phyloP scores from a whole-genome alignment of 2,888 invertebrate species.

The Trachelus tabidus region DNA sequence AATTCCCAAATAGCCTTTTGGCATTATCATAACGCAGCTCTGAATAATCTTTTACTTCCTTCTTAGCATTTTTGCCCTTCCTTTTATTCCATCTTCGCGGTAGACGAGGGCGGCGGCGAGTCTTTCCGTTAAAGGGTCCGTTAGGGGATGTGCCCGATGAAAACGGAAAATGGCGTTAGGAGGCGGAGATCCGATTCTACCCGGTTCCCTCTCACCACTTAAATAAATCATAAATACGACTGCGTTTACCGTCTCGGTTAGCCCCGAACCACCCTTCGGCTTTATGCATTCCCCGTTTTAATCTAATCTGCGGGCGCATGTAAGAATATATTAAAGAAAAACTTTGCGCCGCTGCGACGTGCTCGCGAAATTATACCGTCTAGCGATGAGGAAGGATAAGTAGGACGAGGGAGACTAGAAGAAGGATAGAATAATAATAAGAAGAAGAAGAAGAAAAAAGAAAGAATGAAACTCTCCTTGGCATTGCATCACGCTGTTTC shows the following conservation, averaged over 20 bases:
- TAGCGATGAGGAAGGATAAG: constrained; percentile 27
- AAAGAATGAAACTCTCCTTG: background rate
- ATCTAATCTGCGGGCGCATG: constrained; percentile 63
- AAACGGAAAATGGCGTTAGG: constrained; percentile 7
- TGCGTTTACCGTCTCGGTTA: constrained; percentile 39
- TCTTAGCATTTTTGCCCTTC: constrained; percentile 30
- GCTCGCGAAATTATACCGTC: constrained; percentile 58
- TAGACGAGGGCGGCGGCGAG: too few relatives aligned
- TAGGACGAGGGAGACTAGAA: constrained; percentile 25
- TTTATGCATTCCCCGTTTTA: constrained; percentile 62
- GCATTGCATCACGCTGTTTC: background rate
- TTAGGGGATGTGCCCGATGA: background rate
- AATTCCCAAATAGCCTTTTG: constrained; percentile 37
- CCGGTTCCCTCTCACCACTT: constrained; percentile 43
- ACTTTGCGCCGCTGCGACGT: constrained; percentile 53
- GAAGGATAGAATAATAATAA: constrained; percentile 7
- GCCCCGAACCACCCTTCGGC: constrained; percentile 21
- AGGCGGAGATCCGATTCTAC: constrained; percentile 22
- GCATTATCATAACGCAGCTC: constrained; percentile 49
- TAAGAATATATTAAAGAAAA: constrained; percentile 66
- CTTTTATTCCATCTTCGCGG: constrained; percentile 25
- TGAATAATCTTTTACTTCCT: constrained; percentile 49
- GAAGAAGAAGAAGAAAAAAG: background rate
- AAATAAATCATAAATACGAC: constrained; percentile 62
- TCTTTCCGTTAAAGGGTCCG: too few relatives aligned